A percentile compares a stretch with the other conserved stretches of the same genome.
phyloP scores from a whole-genome alignment of 2,113 vertebrate genomes.

The Irena cyanogastra region DNA sequence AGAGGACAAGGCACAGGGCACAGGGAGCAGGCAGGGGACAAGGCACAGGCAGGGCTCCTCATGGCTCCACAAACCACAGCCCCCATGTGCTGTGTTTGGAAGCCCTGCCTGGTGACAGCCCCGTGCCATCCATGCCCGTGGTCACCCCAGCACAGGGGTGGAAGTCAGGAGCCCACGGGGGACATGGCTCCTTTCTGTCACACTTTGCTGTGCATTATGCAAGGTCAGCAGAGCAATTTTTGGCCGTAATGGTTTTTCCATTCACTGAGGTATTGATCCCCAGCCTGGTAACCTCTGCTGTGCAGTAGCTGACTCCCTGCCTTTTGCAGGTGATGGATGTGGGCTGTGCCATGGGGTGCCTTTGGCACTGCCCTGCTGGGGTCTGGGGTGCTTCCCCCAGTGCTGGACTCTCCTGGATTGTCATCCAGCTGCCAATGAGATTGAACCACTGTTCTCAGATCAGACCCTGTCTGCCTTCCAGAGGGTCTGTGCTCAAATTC shows the following conservation, averaged over 20 bases:
- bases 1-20: too few relatives aligned
- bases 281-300: fast-evolving
- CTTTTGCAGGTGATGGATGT: neutral
- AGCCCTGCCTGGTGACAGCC: neutral
- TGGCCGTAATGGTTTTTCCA: neutral
- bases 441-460: neutral
- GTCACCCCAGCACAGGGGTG: neutral
- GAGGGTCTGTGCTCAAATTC: neutral
- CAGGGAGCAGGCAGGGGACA: too few relatives aligned
- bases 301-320: neutral
- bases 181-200: neutral
- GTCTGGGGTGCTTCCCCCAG: neutral
- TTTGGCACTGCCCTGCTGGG: neutral
- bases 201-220: neutral
- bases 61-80: neutral
- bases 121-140: fast-evolving
- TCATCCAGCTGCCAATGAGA: neutral
- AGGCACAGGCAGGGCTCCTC: neutral
- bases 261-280: neutral
- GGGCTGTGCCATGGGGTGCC: fast-evolving
- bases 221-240: neutral
- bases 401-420: neutral
- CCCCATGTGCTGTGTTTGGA: neutral
- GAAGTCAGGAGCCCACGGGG: fast-evolving
- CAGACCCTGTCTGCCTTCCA: neutral